Base-by-base conservation (phyloP, 1,140 invertebrate species). In the Branchinecta lindahli region DNA sequence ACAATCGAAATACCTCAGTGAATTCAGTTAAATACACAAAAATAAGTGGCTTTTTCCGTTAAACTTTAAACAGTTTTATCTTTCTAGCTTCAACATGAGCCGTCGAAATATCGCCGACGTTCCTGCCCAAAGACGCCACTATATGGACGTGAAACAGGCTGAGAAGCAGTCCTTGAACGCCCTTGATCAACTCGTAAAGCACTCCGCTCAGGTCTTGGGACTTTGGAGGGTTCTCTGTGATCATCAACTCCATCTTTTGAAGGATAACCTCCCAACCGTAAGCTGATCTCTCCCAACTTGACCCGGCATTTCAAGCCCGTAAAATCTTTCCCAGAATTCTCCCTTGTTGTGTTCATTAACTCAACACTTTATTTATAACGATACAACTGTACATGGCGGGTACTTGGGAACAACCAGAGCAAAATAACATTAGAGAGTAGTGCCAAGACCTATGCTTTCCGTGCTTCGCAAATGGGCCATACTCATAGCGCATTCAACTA, bases 151-250 rank as follows among this genome's bases (percentile, higher is more conserved):
- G 73, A 75, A 83, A 74, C 77, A 81, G 45, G 85, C 86, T 77
- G 85, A 88, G 75, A 84, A 87, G 74, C 85, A 87, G 74, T 94
- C 91, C 0, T 78, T 96, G 44, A 85, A 87, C 71, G 85, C 89
- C 20, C 77, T 96, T 2, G 86, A 87, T 77, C 82, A 85, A 47
- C 86, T 95, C 73, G 84, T 94, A 44, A 84, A 83, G 70, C 86
- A 92, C 76, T 84, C 88, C 5, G 88, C 88, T 75, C 94, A 99
- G 81, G 89, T 96, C 74, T 80, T 98, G 46, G 90, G 89, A 44
- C 80, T 98, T n/a, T 96, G 94, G 92, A 90, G 90, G 76, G 87
- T 98, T 61, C 79, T 98, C 0, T 90, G 87, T 75, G 92, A 96
- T 76, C 94, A 98, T 79, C 89, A 95, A 76, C 89, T 98, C 76